phyloP scores from a whole-genome alignment of 1,140 invertebrate species.

The Drosophila lacteicornis region DNA sequence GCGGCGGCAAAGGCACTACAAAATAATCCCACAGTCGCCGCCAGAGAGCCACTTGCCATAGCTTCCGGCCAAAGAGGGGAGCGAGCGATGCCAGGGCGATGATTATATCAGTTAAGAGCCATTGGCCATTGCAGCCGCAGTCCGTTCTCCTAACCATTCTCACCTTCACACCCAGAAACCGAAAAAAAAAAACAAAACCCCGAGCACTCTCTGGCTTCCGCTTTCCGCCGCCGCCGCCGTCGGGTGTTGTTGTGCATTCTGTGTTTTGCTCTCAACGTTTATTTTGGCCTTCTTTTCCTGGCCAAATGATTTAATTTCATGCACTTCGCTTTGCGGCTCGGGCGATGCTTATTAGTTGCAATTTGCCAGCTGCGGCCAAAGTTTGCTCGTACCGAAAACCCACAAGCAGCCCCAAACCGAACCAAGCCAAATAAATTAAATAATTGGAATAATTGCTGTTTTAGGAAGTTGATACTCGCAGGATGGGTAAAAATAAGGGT shows the following conservation, averaged over 20 bases:
- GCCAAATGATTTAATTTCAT: conserved; percentile 66
- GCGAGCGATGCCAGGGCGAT: conserved; percentile 25
- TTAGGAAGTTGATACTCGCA: conserved; percentile 40
- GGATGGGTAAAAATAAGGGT: conserved; percentile 81
- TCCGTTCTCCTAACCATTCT: conserved; percentile 1
- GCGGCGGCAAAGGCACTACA: conserved; percentile 50
- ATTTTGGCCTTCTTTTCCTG: conserved; percentile 39
- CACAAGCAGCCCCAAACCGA: conserved; percentile 19
- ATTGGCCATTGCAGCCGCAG: conserved; percentile 50
- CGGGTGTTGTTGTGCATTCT: conserved; percentile 54
- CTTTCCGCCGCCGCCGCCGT: conserved; percentile 12
- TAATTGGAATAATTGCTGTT: conserved; percentile 51
- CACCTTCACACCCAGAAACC: conserved; percentile 5
- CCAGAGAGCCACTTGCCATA: conserved; percentile 37
- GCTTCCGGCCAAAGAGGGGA: conserved; percentile 17
- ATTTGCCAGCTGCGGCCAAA: conserved; percentile 64
- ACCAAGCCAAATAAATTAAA: conserved; percentile 61
- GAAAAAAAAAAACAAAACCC: background rate
- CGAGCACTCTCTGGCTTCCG: conserved; percentile 2
- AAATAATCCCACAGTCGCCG: conserved; percentile 63
- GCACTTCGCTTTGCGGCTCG: conserved; percentile 59
- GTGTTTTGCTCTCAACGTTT: conserved; percentile 69
- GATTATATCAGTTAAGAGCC: conserved; percentile 72
- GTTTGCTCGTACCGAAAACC: conserved; percentile 50
- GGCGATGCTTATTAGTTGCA: conserved; percentile 74